Percentiles rank a stretch among this genome's conserved stretches.
phyloP scores from a whole-genome alignment of 2,797 vertebrate species.

The Chelmon rostratus region DNA sequence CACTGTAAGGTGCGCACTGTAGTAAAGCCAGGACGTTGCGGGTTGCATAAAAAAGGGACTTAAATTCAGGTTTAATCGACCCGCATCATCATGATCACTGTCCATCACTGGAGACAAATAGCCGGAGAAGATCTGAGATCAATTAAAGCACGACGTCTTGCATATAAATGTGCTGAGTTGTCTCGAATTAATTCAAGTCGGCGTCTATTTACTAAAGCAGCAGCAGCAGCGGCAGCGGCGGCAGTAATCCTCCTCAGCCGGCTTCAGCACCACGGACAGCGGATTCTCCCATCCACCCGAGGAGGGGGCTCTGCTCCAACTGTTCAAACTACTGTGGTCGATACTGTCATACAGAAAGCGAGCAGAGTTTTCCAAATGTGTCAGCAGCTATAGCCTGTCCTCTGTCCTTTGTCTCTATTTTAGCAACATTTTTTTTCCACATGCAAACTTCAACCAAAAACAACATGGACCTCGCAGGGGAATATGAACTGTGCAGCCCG shows the following conservation, averaged over 20 bases:
- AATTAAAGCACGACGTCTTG: conserved; percentile 23
- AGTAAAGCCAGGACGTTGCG: neutral
- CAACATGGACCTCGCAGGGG: neutral
- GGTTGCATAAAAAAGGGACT: neutral
- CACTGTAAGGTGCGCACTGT: neutral
- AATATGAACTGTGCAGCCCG: neutral
- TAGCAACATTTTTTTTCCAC: neutral
- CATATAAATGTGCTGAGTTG: conserved; percentile 48
- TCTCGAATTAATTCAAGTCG: conserved; percentile 29
- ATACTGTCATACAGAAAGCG: neutral
- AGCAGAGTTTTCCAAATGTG: conserved; percentile 16
- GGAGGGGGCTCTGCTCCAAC: neutral
- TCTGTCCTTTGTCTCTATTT: neutral
- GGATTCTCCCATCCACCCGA: neutral
- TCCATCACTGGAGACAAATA: conserved; percentile 4
- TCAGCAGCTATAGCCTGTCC: neutral
- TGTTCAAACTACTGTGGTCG: conserved; percentile 27
- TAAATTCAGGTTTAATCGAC: neutral
- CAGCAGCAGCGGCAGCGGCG: neutral
- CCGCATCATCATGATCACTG: neutral
- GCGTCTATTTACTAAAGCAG: conserved; percentile 22
- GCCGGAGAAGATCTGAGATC: neutral
- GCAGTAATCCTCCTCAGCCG: neutral
- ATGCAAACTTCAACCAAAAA: conserved; percentile 4
- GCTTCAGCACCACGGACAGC: conserved; percentile 80